These are phyloP conservation scores for Uromys caudimaculatus DNA, from an alignment of 2,797 vertebrate genomes.

Conservation along the genomic window DNA sequence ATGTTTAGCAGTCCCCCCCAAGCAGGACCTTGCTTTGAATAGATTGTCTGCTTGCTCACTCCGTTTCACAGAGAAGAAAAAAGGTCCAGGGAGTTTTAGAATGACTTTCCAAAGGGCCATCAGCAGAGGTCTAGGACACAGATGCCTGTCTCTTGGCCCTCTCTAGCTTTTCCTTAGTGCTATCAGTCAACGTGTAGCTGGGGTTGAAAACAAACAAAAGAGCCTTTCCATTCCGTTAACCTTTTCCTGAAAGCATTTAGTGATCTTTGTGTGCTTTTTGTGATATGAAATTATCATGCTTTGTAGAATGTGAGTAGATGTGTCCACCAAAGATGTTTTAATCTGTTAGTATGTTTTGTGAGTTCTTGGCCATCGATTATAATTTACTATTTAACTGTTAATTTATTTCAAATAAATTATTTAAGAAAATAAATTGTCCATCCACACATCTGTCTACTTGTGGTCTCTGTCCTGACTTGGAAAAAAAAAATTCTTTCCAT, in stretches of 20 bases:
- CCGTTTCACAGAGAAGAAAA: constrained; percentile 34
- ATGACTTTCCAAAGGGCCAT: background rate
- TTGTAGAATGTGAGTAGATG: constrained; percentile 79
- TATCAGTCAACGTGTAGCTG: background rate
- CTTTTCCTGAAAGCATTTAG: background rate
- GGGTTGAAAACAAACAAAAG: constrained; percentile 24
- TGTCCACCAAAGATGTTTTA: constrained; percentile 87
- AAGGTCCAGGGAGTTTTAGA: background rate
- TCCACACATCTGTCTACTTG: background rate
- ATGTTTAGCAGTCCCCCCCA: constrained; percentile 15
- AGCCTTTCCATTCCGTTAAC: background rate
- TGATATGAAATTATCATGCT: constrained; percentile 47
- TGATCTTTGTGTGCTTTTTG: background rate
- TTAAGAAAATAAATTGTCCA: constrained; percentile 76
- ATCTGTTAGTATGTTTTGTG: constrained; percentile 76
- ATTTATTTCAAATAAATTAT: constrained; percentile 89
- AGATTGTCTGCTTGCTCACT: background rate
- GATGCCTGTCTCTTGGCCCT: background rate
- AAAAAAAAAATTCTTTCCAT: background rate
- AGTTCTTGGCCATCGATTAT: constrained; percentile 68
- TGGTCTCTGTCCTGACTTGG: background rate
- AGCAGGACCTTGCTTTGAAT: background rate
- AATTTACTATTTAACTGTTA: constrained; percentile 83
- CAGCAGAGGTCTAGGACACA: background rate
- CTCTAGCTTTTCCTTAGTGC: background rate